These are phyloP conservation scores for Chlorops oryzae DNA, from an alignment of 1,140 invertebrate genomes.

Conservation along the genomic window DNA sequence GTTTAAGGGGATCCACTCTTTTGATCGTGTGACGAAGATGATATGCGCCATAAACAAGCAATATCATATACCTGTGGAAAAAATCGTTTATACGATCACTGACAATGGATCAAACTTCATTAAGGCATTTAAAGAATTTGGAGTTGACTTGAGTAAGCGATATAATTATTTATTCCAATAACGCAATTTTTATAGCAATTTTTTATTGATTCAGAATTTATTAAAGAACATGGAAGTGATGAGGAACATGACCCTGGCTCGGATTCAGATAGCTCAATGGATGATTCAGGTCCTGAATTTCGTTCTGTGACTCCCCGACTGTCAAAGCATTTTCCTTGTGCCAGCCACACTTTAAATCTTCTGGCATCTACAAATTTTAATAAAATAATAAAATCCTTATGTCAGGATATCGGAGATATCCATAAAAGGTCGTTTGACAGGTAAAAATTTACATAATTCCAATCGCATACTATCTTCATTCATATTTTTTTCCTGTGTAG, in stretches of 20 bases:
- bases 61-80: conserved; percentile 15
- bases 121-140: conserved; percentile 17
- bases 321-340: conserved; percentile 11
- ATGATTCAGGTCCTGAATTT: not conserved
- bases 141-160: conserved; percentile 9
- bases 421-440: too few species aligned
- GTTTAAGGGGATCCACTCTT: conserved; percentile 23
- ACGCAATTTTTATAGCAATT: not conserved
- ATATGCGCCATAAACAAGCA: conserved; percentile 16
- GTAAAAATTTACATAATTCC: too few species aligned
- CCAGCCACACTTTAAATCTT: conserved; percentile 1
- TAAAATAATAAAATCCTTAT: conserved; percentile 2
- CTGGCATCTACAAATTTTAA: not conserved
- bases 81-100: conserved; percentile 23
- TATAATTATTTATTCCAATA: too few species aligned
- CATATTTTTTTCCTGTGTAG: conserved; percentile 12
- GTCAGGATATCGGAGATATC: too few species aligned
- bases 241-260: not conserved
- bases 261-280: not conserved
- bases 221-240: not conserved
- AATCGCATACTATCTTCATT: not conserved
- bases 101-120: conserved; percentile 27
- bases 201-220: not conserved
- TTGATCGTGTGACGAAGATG: conserved; percentile 12
- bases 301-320: not conserved